phyloP scores from a whole-genome alignment of 2,797 vertebrate genomes.

The Tinamus major region DNA sequence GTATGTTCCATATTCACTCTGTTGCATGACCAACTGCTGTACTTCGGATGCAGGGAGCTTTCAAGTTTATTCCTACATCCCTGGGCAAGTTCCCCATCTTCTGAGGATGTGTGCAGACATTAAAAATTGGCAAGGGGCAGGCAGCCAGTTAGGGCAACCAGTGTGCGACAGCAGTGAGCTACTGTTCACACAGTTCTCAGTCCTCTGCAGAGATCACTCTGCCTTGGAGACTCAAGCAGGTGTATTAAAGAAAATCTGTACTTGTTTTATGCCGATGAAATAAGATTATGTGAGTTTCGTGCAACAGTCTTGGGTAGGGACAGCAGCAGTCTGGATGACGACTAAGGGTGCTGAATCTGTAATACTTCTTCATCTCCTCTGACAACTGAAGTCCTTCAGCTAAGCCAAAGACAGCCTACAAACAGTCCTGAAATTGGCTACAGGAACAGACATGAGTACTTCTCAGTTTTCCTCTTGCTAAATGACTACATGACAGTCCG shows the following conservation, averaged over 20 bases:
- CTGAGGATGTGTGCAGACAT: rapidly evolving
- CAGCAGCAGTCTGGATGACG: neutral
- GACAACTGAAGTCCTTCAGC: slow-evolving; percentile 49
- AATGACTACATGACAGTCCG: neutral
- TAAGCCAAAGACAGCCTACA: slow-evolving; percentile 56
- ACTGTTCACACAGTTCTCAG: neutral
- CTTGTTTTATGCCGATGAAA: neutral
- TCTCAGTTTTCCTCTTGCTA: slow-evolving; percentile 55
- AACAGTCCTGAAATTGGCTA: slow-evolving; percentile 44
- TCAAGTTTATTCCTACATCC: neutral
- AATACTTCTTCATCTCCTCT: slow-evolving; percentile 16
- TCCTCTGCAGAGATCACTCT: neutral
- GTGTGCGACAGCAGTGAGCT: neutral
- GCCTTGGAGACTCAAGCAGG: neutral
- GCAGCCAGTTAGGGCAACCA: neutral
- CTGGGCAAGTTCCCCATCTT: rapidly evolving
- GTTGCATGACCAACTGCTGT: neutral
- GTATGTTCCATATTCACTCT: rapidly evolving
- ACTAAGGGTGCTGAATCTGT: slow-evolving; percentile 7
- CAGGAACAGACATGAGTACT: slow-evolving; percentile 45
- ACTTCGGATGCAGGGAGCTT: neutral
- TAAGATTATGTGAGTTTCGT: neutral
- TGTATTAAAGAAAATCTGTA: neutral
- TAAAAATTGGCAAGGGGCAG: neutral
- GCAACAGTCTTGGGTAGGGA: neutral